phyloP scores from a whole-genome alignment of 2,113 vertebrate species.

The Notarius quadriscutis region DNA sequence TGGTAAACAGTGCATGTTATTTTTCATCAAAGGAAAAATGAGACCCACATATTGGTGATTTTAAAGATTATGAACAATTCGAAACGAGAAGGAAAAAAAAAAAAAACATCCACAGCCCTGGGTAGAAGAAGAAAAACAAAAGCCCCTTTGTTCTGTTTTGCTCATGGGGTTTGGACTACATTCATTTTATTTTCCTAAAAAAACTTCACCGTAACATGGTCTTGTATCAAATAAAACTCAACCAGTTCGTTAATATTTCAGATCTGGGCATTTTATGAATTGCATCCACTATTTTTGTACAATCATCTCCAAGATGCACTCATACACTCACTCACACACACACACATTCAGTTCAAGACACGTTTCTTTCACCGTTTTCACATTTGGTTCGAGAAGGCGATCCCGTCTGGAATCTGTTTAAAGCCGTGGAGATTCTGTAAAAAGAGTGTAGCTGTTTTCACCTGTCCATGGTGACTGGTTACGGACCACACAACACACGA shows the following conservation, averaged over 20 bases:
- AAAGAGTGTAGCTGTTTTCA: background rate
- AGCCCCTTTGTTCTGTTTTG: slow-evolving; percentile 45
- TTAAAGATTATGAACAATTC: slow-evolving; percentile 42
- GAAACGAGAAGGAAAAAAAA: background rate
- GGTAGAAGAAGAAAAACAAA: slow-evolving; percentile 31
- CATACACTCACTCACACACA: slow-evolving; percentile 2
- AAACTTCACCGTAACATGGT: slow-evolving; percentile 25
- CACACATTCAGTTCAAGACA: slow-evolving; percentile 30
- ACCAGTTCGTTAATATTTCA: slow-evolving; percentile 14
- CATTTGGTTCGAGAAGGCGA: slow-evolving; percentile 32
- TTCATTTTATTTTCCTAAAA: background rate
- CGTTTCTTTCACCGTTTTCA: slow-evolving; percentile 37
- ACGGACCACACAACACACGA: background rate
- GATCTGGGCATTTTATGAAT: slow-evolving; percentile 27
- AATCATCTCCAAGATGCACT: slow-evolving; percentile 17
- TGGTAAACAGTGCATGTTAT: slow-evolving; percentile 53
- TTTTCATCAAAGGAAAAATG: slow-evolving; percentile 37
- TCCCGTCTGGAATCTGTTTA: slow-evolving; percentile 13
- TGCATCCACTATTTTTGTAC: slow-evolving; percentile 34
- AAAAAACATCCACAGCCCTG: background rate
- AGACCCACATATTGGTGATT: slow-evolving; percentile 31
- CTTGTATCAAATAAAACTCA: background rate
- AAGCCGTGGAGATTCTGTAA: slow-evolving; percentile 19
- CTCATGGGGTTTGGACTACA: slow-evolving; percentile 36
- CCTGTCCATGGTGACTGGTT: slow-evolving; percentile 3